Conservation (phyloP, 2,888 invertebrate genomes). For the Caradrina kadenii region DNA sequence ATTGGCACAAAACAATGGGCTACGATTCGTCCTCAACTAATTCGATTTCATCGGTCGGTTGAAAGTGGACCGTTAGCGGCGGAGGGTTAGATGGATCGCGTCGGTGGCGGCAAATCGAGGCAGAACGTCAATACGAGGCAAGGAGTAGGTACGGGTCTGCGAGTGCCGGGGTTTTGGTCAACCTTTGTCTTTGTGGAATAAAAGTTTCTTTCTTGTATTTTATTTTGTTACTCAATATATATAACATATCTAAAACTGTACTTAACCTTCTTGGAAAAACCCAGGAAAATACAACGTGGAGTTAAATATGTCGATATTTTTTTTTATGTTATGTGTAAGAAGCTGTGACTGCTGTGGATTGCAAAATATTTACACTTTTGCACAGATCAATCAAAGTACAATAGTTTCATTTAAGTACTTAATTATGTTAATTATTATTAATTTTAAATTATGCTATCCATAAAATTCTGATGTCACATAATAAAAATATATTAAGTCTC, state of each 20-base stretch:
- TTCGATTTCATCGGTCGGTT: slow-evolving; percentile 59
- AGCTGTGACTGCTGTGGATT: too few species aligned
- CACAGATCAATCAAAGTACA: too few species aligned
- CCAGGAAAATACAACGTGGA: too few species aligned
- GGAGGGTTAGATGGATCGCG: slow-evolving; percentile 37
- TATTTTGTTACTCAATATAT: too few species aligned
- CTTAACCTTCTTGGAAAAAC: too few species aligned
- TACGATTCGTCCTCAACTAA: slow-evolving; percentile 60
- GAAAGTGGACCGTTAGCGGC: slow-evolving; percentile 51
- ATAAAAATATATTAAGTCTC: neutral
- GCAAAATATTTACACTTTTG: too few species aligned
- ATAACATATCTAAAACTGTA: too few species aligned
- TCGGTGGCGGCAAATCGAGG: slow-evolving; percentile 20
- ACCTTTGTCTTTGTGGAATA: neutral
- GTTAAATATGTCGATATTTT: too few species aligned
- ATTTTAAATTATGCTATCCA: neutral
- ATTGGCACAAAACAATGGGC: slow-evolving; percentile 63
- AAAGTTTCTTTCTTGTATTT: neutral
- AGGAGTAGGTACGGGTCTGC: neutral
- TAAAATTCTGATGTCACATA: slow-evolving; percentile 1
- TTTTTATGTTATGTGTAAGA: too few species aligned
- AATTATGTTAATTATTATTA: neutral
- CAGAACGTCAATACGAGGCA: slow-evolving; percentile 9
- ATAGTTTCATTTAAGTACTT: neutral
- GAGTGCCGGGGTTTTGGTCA: neutral